Conservation (phyloP, 2,888 invertebrate genomes). For the Beris morrisii region DNA sequence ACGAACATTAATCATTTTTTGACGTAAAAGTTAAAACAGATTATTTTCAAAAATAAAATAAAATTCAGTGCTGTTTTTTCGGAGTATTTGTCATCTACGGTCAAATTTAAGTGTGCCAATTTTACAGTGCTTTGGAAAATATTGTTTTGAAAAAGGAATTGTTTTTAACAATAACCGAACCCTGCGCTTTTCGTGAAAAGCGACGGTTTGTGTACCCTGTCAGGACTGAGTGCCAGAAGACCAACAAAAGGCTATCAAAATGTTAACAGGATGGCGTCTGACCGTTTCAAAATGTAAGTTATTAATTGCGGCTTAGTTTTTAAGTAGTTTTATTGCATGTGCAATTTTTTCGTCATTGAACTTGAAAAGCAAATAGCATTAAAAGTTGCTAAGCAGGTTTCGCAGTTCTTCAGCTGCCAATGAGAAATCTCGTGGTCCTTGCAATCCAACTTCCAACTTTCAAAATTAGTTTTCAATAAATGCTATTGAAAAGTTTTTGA, state of each 20-base stretch:
- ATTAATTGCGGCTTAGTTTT: neutral
- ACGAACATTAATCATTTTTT: neutral
- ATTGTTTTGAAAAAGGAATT: conserved; percentile 5
- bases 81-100: neutral
- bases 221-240: conserved; percentile 11
- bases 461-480: too few relatives aligned
- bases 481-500: too few relatives aligned
- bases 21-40: neutral
- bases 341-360: neutral
- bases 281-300: conserved; percentile 39
- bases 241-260: conserved; percentile 9
- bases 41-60: neutral
- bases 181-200: conserved; percentile 9
- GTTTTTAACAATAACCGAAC: neutral
- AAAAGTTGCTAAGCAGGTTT: too few relatives aligned
- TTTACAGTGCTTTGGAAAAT: conserved; percentile 2
- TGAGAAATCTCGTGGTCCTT: too few relatives aligned
- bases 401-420: too few relatives aligned
- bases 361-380: neutral
- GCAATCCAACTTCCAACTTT: too few relatives aligned
- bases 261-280: conserved; percentile 35
- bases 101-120: neutral
- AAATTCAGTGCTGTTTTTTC: neutral
- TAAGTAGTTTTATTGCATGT: neutral
- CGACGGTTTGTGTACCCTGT: neutral